Evolutionary conservation across 2,113 vertebrate species (phyloP).

Genomic region (Protobothrops mucrosquamatus): DNA sequence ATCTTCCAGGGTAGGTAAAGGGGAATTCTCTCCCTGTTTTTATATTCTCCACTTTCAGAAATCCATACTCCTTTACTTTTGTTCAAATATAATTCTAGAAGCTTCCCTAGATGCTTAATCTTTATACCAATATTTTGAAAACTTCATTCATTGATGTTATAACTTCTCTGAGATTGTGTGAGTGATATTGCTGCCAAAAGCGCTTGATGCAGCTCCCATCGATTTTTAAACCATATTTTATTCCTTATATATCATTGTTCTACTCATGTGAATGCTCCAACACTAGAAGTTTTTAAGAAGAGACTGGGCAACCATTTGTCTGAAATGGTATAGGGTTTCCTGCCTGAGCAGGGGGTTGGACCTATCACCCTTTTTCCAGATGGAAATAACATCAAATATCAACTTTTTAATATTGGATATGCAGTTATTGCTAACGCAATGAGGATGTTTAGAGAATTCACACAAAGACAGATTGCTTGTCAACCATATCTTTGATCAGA

Average conservation of each 20-base stretch:
- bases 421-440: neutral
- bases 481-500: neutral
- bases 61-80: slow-evolving; percentile 19
- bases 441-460: neutral
- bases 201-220: neutral
- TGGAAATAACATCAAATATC: neutral
- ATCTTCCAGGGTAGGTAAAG: neutral
- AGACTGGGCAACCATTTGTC: too few species aligned
- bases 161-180: slow-evolving; percentile 11
- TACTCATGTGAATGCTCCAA: neutral
- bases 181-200: neutral
- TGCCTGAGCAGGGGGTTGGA: too few species aligned
- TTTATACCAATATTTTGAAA: slow-evolving; percentile 27
- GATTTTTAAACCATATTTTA: neutral
- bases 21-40: neutral
- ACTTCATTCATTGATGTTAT: slow-evolving; percentile 4
- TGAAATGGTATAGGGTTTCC: too few species aligned
- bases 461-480: neutral
- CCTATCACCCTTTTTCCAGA: neutral
- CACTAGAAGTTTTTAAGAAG: too few species aligned
- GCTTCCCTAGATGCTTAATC: slow-evolving; percentile 4
- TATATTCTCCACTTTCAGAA: neutral
- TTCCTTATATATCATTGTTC: neutral
- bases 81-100: slow-evolving; percentile 15
- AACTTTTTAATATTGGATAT: neutral